A percentile compares a stretch with the other conserved stretches of the same genome.
Evolutionary conservation across 2,888 invertebrate genomes (phyloP).

Genomic region (Petrophora chlorosata): DNA sequence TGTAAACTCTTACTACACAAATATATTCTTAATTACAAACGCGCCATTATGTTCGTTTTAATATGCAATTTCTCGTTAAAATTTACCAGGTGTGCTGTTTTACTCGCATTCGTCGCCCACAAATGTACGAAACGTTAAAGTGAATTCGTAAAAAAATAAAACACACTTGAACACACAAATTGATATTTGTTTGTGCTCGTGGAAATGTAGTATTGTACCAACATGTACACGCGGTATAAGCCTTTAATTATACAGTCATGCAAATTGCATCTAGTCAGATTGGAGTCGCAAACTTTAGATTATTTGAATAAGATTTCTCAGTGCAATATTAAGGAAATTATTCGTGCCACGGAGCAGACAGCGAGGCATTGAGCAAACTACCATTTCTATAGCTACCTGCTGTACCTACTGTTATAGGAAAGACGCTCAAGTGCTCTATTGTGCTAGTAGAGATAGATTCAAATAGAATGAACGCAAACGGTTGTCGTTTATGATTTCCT

Average conservation of each 20-base stretch:
- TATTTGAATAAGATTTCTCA: conserved; percentile 73
- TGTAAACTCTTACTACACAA: too few relatives aligned
- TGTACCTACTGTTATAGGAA: conserved; percentile 8
- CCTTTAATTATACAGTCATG: conserved; percentile 68
- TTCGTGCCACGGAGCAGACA: conserved; percentile 52
- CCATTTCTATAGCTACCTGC: conserved; percentile 17
- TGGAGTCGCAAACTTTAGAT: conserved; percentile 70
- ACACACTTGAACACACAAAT: conserved; percentile 27
- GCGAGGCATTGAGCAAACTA: conserved; percentile 38
- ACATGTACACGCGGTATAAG: conserved; percentile 17
- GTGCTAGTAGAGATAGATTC: conserved; percentile 15
- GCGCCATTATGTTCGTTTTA: conserved; percentile 26
- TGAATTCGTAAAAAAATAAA: conserved; percentile 27
- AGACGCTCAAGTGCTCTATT: conserved; percentile 21
- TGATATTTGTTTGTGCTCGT: conserved; percentile 19
- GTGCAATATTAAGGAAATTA: conserved; percentile 69
- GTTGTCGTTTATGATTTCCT: conserved; percentile 12
- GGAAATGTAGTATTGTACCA: neutral
- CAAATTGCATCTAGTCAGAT: conserved; percentile 71
- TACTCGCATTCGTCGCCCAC: conserved; percentile 26
- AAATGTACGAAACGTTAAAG: conserved; percentile 32
- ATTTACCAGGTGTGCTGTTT: conserved; percentile 34
- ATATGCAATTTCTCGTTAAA: conserved; percentile 34
- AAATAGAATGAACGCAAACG: conserved; percentile 18
- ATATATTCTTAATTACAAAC: conserved; percentile 23